Evolutionary conservation across 1,140 invertebrate genomes (phyloP), one percentile per base, ranked within the genome.

Genomic region (Wiebesia pumilae): DNA sequence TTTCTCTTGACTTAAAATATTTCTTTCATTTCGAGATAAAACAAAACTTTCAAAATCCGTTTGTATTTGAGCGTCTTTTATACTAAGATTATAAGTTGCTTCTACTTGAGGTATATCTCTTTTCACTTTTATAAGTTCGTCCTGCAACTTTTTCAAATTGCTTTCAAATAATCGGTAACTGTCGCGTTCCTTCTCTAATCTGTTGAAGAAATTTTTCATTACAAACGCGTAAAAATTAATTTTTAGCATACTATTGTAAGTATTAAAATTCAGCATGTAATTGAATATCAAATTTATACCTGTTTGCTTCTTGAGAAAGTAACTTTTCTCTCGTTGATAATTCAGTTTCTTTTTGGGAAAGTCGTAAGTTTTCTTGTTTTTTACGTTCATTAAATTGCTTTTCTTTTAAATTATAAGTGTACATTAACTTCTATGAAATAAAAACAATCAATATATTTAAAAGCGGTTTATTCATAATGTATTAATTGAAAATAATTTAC

Each of bases 291-390:
- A 69, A 35, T 33, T 69, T 67, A 54, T 90, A 93, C 93, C 91
- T 91, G 67, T 91, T 88, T 35, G 89, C 89, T 90, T 93, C 91
- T 88, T 90, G 90, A 0, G 88, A 82, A 35, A 94, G 88, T 65
- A 91, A 89, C 87, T 90, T 92, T 83, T 93, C 92, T 85, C 91
- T 93, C n/a, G 90, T 82, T 12, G 89, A 73, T 9, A 94, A 85
- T 86, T 93, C 91, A 35, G 90, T 88, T 89, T 92, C 90, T 79
- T 91, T 93, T 40, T 90, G 88, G 69, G 90, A 88, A 85, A 93
- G 88, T 47, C 82, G 80, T 71, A 89, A 89, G 51, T 90, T 85
- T 21, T 91, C 88, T 62, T 87, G 89, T 27, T 90, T 87, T 40
- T 88, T 91, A 47, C 89, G 88, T 86, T 93, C 89, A 2, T 85